Evolutionary conservation across 2,888 invertebrate species (phyloP), one percentile per base, ranked within the genome.

Genomic region (Xanthorhoe spadicearia): DNA sequence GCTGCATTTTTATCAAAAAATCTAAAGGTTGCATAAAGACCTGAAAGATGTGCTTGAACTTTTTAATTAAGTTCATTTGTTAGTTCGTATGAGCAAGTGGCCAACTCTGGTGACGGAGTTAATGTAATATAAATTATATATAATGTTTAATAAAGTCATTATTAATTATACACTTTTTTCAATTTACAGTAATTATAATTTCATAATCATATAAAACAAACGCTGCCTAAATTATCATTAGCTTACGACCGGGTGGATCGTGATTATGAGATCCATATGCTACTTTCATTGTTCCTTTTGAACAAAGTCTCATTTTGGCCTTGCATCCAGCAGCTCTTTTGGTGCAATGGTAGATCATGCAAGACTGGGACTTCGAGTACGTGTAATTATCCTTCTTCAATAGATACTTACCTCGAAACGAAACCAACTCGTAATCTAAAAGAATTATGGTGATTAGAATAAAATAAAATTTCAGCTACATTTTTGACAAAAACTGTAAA

Each of bases 341-440:
- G 0, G 79, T 78, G 35, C 78, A 80, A 57, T 80, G 78, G 53
- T 71, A 79, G 10, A 73, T 68, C 4, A 64, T 69, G 9, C 43
- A 10, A 13, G 9, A 43, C 13, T 13, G 13, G 3, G 38, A 43
- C 38, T 43, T 74, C 0, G 75, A 74, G 43, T 71, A 82, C 0
- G 83, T 83, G 52, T 72, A 82, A 0, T 68, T 69, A n/a, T 77
- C 74, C 32, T 79, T 48, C 81, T 81, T 77, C 7, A 73, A 17
- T 1, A 69, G 17, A 6, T 58, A 18, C 19, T 69, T n/a, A 5
- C 65, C 65, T 49, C 61, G 69, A 0, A 19, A 10, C 5, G 71
- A 65, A 13, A 73, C 68, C 17, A 67, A 64, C 43, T 56, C 51
- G 35, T 62, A 66, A 17, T 43, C 70, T 70, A 60, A 2, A 70